Percentiles rank a stretch among this genome's conserved stretches.
These are phyloP conservation scores for Parnassius smintheus DNA, from an alignment of 2,888 invertebrate genomes.

Conservation along the genomic window DNA sequence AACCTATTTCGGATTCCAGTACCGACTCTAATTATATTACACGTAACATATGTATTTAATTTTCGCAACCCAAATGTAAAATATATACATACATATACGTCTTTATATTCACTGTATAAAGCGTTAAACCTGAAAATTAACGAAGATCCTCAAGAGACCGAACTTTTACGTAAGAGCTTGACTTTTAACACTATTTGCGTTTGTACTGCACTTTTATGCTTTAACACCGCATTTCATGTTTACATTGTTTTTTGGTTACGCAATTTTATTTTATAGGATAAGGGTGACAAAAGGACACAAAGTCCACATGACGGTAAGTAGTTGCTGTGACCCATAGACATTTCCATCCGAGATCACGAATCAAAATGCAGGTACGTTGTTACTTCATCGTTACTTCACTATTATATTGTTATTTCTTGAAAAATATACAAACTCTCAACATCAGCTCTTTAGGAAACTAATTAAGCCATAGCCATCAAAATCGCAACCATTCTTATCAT, in stretches of 20 bases:
- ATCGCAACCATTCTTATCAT: constrained; percentile 44
- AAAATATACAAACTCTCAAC: constrained; percentile 59
- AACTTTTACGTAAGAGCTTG: constrained; percentile 61
- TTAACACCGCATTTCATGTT: constrained; percentile 56
- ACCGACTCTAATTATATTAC: constrained; percentile 21
- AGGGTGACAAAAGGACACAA: no score
- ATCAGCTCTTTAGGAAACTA: constrained; percentile 48
- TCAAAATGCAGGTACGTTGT: no score
- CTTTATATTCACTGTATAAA: constrained; percentile 15
- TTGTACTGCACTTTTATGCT: constrained; percentile 61
- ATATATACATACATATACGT: no score
- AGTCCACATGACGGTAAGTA: no score
- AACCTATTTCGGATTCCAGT: constrained; percentile 6
- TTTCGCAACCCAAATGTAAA: constrained; percentile 11
- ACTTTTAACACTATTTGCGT: constrained; percentile 69
- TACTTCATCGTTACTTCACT: no score
- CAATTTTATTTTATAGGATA: no score
- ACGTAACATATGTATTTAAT: constrained; percentile 25
- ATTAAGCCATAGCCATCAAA: constrained; percentile 54
- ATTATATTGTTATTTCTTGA: constrained; percentile 54
- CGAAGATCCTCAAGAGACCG: constrained; percentile 58
- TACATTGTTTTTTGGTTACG: constrained; percentile 61
- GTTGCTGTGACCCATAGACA: no score
- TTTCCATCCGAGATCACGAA: no score
- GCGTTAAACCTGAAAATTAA: constrained; percentile 45